phyloP scores from a whole-genome alignment of 2,888 invertebrate genomes.

The Nephrotoma appendiculata region DNA sequence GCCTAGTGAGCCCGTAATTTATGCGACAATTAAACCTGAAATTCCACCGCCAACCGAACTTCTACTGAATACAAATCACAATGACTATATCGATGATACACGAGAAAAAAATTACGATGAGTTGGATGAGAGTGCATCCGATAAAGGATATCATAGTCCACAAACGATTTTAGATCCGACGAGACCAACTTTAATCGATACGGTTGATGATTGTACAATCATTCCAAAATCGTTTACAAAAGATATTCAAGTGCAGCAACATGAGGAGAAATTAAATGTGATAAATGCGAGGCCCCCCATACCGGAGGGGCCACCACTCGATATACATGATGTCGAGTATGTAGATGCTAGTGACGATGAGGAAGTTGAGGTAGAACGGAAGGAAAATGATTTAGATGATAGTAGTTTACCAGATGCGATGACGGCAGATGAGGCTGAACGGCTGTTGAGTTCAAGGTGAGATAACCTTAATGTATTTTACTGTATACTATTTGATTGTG shows the following conservation, averaged over 20 bases:
- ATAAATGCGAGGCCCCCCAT: constrained; percentile 20
- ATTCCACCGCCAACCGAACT: constrained; percentile 19
- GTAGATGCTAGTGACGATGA: constrained; percentile 41
- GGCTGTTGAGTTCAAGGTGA: constrained; percentile 73
- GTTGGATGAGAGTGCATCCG: constrained; percentile 4
- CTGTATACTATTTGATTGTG: constrained; percentile 16
- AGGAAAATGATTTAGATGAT: constrained; percentile 18
- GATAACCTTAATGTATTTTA: constrained; percentile 17
- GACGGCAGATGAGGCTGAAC: constrained; percentile 81
- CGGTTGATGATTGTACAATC: constrained; percentile 1
- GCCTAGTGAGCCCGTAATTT: constrained; percentile 22
- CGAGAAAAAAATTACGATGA: constrained; percentile 1
- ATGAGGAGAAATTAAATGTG: constrained; percentile 23
- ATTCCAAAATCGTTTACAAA: not conserved
- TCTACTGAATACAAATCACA: constrained; percentile 16
- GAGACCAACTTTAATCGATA: constrained; percentile 31
- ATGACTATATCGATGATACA: constrained; percentile 3
- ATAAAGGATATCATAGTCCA: constrained; percentile 11
- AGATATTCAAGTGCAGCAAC: not conserved
- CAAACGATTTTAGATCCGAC: constrained; percentile 19
- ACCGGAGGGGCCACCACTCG: constrained; percentile 39
- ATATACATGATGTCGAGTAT: constrained; percentile 40
- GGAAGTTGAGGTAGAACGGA: constrained; percentile 22
- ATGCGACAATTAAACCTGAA: constrained; percentile 32
- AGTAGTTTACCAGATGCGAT: constrained; percentile 40